Evolutionary conservation across 2,888 invertebrate genomes (phyloP).

Genomic region (Phorcus lineatus): DNA sequence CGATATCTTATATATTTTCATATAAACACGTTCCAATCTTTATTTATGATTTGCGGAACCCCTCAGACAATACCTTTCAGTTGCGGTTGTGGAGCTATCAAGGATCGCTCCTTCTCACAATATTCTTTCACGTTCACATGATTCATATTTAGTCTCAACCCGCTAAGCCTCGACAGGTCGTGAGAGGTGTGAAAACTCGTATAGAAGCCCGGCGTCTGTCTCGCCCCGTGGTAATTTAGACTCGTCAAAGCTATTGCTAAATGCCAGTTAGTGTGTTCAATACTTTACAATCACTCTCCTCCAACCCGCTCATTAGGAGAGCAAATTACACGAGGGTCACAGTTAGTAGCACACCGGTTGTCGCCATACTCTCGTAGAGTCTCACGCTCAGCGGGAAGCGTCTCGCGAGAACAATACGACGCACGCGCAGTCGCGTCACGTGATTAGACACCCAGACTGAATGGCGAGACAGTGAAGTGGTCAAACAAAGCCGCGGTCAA

Average conservation of each 20-base stretch:
- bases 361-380: not conserved
- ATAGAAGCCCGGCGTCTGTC: too few species aligned
- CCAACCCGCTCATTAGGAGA: not conserved
- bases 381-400: slow-evolving; percentile 13
- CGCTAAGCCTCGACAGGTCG: too few species aligned
- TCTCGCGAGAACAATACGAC: slow-evolving; percentile 19
- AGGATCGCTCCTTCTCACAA: not conserved
- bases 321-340: too few species aligned
- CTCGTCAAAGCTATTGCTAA: not conserved
- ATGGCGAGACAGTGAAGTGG: not conserved
- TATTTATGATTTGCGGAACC: not conserved
- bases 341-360: not conserved
- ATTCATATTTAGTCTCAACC: too few species aligned
- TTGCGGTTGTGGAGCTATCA: not conserved
- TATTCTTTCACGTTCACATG: too few species aligned
- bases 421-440: slow-evolving; percentile 27
- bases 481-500: not conserved
- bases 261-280: not conserved
- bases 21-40: not conserved
- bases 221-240: not conserved
- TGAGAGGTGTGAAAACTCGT: too few species aligned
- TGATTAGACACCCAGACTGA: not conserved
- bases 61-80: not conserved
- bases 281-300: not conserved
- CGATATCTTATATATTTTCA: too few species aligned